Conservation (phyloP, 2,113 vertebrate genomes). For the Sapayoa aenigma region DNA sequence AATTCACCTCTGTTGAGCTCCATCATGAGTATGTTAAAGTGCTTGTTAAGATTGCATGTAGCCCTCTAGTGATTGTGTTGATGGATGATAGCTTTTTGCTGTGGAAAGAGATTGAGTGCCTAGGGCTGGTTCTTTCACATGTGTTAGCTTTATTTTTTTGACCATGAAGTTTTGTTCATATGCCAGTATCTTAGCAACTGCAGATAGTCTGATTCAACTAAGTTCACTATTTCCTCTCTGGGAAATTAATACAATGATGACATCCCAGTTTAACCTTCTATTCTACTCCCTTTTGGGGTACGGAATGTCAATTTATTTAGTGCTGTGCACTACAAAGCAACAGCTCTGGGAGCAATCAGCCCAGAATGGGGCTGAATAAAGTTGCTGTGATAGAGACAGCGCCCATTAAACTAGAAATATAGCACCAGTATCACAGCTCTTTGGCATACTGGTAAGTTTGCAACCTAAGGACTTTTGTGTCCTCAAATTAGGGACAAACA, state of each 20-base stretch:
- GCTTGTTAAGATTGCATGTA: background rate
- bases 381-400: background rate
- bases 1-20: background rate
- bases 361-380: background rate
- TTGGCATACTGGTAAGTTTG: background rate
- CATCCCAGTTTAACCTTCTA: constrained; percentile 7
- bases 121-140: background rate
- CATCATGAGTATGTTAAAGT: background rate
- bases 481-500: background rate
- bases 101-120: background rate
- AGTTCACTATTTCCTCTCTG: background rate
- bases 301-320: background rate
- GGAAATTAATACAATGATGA: constrained; percentile 3
- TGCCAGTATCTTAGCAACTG: constrained; percentile 42
- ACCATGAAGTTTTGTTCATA: constrained; percentile 1
- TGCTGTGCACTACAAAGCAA: background rate
- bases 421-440: background rate
- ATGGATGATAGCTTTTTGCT: background rate
- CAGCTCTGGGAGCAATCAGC: background rate
- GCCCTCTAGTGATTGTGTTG: background rate
- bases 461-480: background rate
- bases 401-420: background rate
- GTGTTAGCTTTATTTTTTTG: background rate
- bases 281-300: background rate
- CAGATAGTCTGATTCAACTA: background rate